phyloP scores from a whole-genome alignment of 2,797 vertebrate genomes.

The Lacerta agilis region DNA sequence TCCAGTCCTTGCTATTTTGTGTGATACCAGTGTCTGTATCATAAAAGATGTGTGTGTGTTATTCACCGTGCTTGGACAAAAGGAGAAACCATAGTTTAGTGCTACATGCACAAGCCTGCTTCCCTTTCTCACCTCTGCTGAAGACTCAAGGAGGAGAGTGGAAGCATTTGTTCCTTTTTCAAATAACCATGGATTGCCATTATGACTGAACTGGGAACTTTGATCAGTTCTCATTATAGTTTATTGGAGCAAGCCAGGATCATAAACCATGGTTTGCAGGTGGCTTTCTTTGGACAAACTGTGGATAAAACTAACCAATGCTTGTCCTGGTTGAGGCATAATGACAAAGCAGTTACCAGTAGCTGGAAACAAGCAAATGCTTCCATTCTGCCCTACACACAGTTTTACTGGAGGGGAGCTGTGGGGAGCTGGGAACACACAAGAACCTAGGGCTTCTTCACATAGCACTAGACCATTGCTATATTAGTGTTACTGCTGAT shows the following conservation, averaged over 20 bases:
- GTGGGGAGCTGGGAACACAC: neutral
- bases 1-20: neutral
- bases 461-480: neutral
- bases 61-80: too few relatives aligned
- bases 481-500: neutral
- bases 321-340: neutral
- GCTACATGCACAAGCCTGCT: neutral
- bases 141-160: neutral
- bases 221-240: too few relatives aligned
- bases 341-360: neutral
- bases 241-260: too few relatives aligned
- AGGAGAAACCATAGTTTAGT: too few relatives aligned
- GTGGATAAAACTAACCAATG: neutral
- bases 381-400: neutral
- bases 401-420: too few relatives aligned
- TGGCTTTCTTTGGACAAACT: neutral
- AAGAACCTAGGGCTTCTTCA: neutral
- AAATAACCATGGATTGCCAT: neutral
- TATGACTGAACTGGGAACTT: too few relatives aligned
- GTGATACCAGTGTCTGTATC: neutral
- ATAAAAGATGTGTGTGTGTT: neutral
- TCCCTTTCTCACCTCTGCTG: neutral
- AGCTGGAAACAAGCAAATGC: neutral
- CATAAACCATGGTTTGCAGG: neutral
- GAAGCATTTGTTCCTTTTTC: neutral